phyloP scores from a whole-genome alignment of 1,140 invertebrate genomes.

The Manduca sexta region DNA sequence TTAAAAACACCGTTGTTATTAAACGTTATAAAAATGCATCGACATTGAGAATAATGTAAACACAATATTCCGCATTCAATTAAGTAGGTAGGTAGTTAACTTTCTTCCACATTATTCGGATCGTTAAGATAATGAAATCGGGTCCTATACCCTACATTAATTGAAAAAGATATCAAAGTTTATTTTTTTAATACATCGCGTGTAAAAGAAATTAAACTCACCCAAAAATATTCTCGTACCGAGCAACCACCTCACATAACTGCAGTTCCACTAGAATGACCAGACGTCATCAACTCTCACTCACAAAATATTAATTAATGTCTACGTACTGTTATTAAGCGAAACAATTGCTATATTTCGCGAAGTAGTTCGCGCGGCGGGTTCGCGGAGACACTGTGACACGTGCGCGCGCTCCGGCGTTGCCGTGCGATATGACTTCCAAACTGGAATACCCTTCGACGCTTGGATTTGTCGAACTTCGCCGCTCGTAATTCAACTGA shows the following conservation, averaged over 20 bases:
- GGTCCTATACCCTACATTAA: no score
- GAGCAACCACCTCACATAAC: slow-evolving; percentile 27
- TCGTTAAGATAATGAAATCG: no score
- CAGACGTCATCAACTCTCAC: slow-evolving; percentile 46
- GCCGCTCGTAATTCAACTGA: no score
- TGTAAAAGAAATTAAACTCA: slow-evolving; percentile 27
- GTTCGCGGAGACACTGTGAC: neutral
- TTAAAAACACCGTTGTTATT: no score
- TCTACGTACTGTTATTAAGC: slow-evolving; percentile 12
- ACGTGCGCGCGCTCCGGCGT: neutral
- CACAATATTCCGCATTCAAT: no score
- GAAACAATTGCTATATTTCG: slow-evolving; percentile 5
- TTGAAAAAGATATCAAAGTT: no score
- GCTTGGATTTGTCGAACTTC: neutral
- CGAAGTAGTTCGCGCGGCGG: neutral
- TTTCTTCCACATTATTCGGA: no score
- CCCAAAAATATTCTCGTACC: slow-evolving; percentile 14
- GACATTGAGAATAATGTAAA: no score
- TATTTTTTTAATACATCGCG: no score
- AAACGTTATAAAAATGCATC: no score
- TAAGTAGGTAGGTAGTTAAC: no score
- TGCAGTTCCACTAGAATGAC: slow-evolving; percentile 36
- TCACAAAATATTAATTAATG: slow-evolving; percentile 45
- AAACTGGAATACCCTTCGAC: neutral
- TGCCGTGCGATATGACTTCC: slow-evolving; percentile 1